Base-by-base conservation (phyloP, 2,797 vertebrate genomes). In the Podarcis lilfordi region DNA sequence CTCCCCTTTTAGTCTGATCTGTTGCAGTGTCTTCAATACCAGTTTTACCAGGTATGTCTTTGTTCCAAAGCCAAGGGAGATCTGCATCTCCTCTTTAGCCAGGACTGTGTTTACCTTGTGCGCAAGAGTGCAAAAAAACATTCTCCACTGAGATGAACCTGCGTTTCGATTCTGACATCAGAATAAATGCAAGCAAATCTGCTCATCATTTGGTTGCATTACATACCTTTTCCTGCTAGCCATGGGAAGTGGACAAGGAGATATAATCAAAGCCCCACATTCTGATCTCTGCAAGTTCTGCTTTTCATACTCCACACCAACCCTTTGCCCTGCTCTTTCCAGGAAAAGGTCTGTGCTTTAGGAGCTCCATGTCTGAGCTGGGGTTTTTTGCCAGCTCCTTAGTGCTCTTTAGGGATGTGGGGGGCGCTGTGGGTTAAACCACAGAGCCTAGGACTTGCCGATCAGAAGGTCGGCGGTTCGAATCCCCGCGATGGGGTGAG, bases 21-120 rank as follows among this genome's bases (percentile, higher is more conserved):
- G 88, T 95, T 96, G 86, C 96, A 97, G 72, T 96, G 95, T 95
- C 96, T 97, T 66, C 97, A 96, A 92, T 97, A 96, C 96, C 96
- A 97, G 95, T 96, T 96, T 93, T 97, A 96, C 71, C 96, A 97
- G 96, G 97, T 97, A 94, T 4, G 96, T 95, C 87, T 87, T 3
- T 84, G 59, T 82, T 32, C 72, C 59, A 4, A 13, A 40, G 55
- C 40, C 10, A 7, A 25, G 71, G 71, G 75, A 40, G 35, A 80
- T 45, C 55, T 40, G 10, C 13, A 2, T 45, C 50, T 81, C 40
- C 55, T 64, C 45, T 75, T 25, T 35, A 66, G 59, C 40, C 25
- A 50, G 78, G 55, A 35, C 82, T 75, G 40, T 64, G 27, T 76
- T 66, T 75, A 35, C 6, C 37, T 27, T 75, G 29, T 50, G 43